These are phyloP conservation scores for Burhinus bistriatus DNA, from an alignment of 2,113 vertebrate species.

Conservation along the genomic window DNA sequence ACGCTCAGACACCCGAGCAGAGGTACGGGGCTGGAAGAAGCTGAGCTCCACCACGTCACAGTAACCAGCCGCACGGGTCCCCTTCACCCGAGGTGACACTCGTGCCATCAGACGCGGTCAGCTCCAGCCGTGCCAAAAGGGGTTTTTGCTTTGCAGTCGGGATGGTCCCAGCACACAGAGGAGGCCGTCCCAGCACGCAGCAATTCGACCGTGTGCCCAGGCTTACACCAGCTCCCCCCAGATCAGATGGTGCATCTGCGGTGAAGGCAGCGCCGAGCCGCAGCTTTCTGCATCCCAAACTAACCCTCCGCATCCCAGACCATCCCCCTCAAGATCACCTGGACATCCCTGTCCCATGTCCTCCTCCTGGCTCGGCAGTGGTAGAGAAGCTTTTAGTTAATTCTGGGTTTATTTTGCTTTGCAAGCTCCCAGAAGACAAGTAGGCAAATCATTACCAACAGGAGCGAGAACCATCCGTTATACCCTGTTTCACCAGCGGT, in stretches of 20 bases:
- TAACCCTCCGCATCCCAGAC: accelerated
- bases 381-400: too few species aligned
- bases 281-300: neutral
- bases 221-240: neutral
- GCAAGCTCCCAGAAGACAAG: neutral
- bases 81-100: accelerated
- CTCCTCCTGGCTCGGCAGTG: neutral
- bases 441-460: neutral
- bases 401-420: neutral
- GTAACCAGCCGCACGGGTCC: accelerated
- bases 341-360: neutral
- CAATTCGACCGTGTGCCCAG: accelerated
- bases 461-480: accelerated
- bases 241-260: too few species aligned
- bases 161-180: neutral
- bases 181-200: neutral
- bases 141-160: accelerated
- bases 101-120: accelerated
- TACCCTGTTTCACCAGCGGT: accelerated
- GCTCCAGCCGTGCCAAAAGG: neutral
- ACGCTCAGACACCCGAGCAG: accelerated
- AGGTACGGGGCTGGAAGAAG: neutral
- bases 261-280: accelerated
- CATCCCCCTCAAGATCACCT: accelerated
- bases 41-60: accelerated